Evolutionary conservation across 2,113 vertebrate species (phyloP).

Genomic region (Numenius arquata): DNA sequence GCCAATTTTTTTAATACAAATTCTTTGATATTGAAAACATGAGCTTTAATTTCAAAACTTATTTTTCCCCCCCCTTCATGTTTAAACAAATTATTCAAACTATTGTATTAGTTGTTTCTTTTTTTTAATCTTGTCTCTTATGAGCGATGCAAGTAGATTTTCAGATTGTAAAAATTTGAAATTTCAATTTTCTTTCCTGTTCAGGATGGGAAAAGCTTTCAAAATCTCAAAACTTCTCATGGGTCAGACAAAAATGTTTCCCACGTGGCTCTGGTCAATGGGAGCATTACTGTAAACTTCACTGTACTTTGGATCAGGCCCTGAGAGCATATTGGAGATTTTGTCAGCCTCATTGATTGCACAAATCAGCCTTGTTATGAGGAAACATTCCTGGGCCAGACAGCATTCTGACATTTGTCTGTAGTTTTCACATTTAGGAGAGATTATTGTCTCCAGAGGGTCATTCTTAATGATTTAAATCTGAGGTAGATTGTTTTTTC

Average conservation of each 20-base stretch:
- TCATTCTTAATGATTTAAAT: conserved; percentile 62
- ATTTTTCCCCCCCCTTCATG: neutral
- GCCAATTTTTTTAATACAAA: neutral
- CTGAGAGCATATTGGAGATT: conserved; percentile 32
- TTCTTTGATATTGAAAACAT: neutral
- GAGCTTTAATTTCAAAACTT: neutral
- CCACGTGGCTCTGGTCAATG: conserved; percentile 27
- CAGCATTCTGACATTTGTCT: conserved; percentile 48
- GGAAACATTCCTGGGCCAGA: conserved; percentile 49
- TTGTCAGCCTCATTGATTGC: conserved; percentile 59
- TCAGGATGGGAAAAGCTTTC: neutral
- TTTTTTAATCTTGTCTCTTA: neutral
- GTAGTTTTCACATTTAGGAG: conserved; percentile 56
- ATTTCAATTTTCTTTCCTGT: neutral
- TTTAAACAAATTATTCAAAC: neutral
- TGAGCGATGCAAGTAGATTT: neutral
- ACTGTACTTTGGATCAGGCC: conserved; percentile 7
- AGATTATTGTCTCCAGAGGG: conserved; percentile 55
- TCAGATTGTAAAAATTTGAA: neutral
- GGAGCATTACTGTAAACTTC: conserved; percentile 42
- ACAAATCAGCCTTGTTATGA: conserved; percentile 59
- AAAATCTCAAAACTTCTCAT: neutral
- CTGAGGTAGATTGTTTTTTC: conserved; percentile 50
- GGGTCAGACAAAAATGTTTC: neutral
- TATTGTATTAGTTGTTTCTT: neutral